phyloP scores from a whole-genome alignment of 35 echinoderm and acorn worm species.

The Heliocidaris tuberculata region DNA sequence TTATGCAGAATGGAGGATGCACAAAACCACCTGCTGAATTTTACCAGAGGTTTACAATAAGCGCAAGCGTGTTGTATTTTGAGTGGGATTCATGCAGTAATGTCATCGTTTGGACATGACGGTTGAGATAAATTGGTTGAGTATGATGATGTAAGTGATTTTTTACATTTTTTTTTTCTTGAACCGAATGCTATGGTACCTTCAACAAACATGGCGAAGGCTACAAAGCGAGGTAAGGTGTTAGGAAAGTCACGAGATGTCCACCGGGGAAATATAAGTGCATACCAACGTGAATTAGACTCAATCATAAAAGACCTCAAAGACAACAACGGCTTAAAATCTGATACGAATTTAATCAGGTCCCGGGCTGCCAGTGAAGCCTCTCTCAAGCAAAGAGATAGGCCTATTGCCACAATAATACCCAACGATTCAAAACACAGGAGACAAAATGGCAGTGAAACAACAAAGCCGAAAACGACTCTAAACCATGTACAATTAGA shows the following conservation, averaged over 20 bases:
- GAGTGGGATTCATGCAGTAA: neutral
- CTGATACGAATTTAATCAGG: neutral
- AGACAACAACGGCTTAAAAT: neutral
- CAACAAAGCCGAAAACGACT: neutral
- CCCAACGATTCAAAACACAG: neutral
- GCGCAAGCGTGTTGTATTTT: neutral
- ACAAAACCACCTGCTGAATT: neutral
- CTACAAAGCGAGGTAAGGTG: neutral
- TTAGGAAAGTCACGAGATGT: neutral
- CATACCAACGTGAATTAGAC: constrained; percentile 34
- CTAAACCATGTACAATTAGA: neutral
- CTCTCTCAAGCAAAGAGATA: neutral
- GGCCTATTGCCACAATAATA: neutral
- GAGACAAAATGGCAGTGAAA: neutral
- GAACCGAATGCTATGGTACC: neutral
- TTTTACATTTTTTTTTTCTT: neutral
- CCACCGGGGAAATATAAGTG: neutral
- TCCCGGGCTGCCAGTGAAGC: neutral
- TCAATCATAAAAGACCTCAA: constrained; percentile 18
- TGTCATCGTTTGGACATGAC: neutral
- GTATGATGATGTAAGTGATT: neutral
- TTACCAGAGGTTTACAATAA: neutral
- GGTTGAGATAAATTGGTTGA: neutral
- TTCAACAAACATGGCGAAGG: neutral
- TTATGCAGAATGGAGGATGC: neutral